phyloP scores from a whole-genome alignment of 2,797 vertebrate species.

The Urophycis tenuis region DNA sequence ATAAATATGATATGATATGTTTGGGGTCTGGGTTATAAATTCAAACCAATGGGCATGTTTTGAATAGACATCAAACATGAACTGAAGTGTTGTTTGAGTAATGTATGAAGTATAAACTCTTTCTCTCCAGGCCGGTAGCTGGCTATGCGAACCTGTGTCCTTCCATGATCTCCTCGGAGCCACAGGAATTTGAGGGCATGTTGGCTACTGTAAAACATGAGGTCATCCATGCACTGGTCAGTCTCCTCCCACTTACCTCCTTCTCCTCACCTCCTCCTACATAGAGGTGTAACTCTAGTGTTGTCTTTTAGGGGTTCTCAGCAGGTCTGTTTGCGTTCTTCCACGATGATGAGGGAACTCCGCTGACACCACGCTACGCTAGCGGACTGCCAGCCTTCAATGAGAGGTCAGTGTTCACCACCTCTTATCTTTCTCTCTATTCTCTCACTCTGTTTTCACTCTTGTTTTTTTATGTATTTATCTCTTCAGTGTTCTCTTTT shows the following conservation, averaged over 20 bases:
- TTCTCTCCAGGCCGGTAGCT: constrained; percentile 78
- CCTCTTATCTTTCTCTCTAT: neutral
- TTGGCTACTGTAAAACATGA: constrained; percentile 96
- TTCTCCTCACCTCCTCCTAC: neutral
- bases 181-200: constrained; percentile 93
- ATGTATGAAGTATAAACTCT: neutral
- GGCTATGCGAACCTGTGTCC: constrained; percentile 98
- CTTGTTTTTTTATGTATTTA: neutral
- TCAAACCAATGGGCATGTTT: too few relatives aligned
- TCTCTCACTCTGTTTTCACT: too few relatives aligned
- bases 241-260: constrained; percentile 9
- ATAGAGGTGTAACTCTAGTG: neutral
- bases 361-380: constrained; percentile 83
- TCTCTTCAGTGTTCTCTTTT: too few relatives aligned
- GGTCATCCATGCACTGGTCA: constrained; percentile 94
- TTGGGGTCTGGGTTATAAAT: too few relatives aligned
- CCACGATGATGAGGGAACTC: constrained; percentile 85
- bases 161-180: constrained; percentile 90
- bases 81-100: neutral
- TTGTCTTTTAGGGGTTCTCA: constrained; percentile 82
- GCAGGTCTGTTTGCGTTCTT: constrained; percentile 97
- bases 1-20: too few relatives aligned
- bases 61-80: too few relatives aligned
- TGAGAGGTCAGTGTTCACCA: constrained; percentile 73
- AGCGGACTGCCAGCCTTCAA: constrained; percentile 91